Evolutionary conservation across 2,888 invertebrate genomes (phyloP).

Genomic region (Leptinotarsa tumamoca): DNA sequence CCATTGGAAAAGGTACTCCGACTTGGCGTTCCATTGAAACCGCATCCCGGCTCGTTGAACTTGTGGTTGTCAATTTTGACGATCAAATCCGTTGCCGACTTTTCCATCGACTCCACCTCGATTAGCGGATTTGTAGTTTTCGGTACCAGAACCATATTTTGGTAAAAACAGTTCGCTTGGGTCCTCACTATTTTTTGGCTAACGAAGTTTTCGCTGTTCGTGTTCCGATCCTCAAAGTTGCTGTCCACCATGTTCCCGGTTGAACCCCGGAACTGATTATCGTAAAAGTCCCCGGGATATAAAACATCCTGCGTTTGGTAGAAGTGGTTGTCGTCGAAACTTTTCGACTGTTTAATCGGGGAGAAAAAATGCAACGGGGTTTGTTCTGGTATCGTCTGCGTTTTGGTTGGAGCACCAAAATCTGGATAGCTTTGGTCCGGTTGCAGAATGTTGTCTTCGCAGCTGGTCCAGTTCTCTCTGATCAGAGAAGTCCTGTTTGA

Average conservation of each 20-base stretch:
- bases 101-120: constrained; percentile 52
- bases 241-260: constrained; percentile 28
- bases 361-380: constrained; percentile 55
- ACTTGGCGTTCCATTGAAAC: constrained; percentile 54
- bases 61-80: constrained; percentile 63
- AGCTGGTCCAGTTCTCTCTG: constrained; percentile 54
- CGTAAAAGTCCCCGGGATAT: constrained; percentile 46
- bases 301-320: constrained; percentile 46
- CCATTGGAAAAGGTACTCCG: constrained; percentile 63
- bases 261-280: constrained; percentile 28
- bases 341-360: constrained; percentile 58
- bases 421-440: constrained; percentile 65
- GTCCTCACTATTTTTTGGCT: constrained; percentile 53
- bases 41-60: constrained; percentile 52
- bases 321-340: constrained; percentile 58
- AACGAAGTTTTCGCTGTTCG: constrained; percentile 33
- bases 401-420: constrained; percentile 50
- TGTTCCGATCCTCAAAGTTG: constrained; percentile 14
- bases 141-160: constrained; percentile 54
- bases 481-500: constrained; percentile 54
- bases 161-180: constrained; percentile 54
- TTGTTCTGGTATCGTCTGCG: constrained; percentile 53
- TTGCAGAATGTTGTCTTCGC: constrained; percentile 58
- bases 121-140: constrained; percentile 42
- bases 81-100: constrained; percentile 61